Base-by-base conservation (phyloP, 2,113 vertebrate genomes). In the Cynoglossus semilaevis region DNA sequence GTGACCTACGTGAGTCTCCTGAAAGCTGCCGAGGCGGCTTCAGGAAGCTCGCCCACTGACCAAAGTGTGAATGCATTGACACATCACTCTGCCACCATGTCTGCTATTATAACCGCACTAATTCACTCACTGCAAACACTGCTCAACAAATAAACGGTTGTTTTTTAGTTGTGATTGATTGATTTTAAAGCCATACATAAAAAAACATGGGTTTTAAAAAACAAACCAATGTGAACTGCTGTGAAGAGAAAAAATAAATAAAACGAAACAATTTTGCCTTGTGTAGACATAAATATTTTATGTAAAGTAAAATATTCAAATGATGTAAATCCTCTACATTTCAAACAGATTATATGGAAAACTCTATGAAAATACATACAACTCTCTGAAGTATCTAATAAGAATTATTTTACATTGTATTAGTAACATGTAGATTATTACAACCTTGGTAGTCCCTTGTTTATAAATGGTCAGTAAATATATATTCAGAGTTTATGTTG, bases 111-210 rank as follows among this genome's bases (percentile, higher is more conserved):
- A 92, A 93, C 93, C 91, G 91, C 93, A 92, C 92, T 96, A 91
- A 94, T 91, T 88, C 91, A 90, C 92, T 95, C 94, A 92, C 93
- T 96, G 88, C 92, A 92, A 91, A 94, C 89, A 91, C 92, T 93
- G 93, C 92, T 95, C 88, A 90, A 93, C 85, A 93, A 94, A 84
- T 94, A 89, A 94, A 65, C 67, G 72, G 58, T 54, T 46, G 69
- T 90, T 88, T 74, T 91, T 91, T 92, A 84, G 74, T 91, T 91
- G 91, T 92, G 91, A 91, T 90, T 90, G n/a, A 92, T 93, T 91
- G 92, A 94, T 93, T 94, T 94, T 89, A 92, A 97, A 98, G 96
- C 95, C 95, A 98, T 98, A 97, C 92, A 91, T 92, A 80, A 63
- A 88, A 29, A 85, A 90, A 89, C 86, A 85, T 91, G 91, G 81